Evolutionary conservation across 2,113 vertebrate species (phyloP).

Genomic region (Syngnathus floridae): DNA sequence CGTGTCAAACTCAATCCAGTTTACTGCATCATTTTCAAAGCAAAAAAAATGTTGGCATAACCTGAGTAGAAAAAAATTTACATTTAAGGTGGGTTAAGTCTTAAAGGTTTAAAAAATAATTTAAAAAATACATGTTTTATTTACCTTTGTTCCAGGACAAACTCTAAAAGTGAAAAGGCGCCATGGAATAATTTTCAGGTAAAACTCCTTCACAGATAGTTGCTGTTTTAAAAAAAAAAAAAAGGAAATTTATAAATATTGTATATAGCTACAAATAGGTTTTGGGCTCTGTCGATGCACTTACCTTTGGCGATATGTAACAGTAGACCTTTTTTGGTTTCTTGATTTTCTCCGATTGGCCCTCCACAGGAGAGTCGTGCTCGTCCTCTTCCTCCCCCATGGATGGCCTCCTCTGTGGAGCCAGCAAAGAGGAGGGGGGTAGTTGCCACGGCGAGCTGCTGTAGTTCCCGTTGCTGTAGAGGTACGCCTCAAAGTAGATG

Average conservation of each 20-base stretch:
- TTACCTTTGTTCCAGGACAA: conserved; percentile 97
- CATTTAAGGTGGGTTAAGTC: not conserved
- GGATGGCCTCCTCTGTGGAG: conserved; percentile 84
- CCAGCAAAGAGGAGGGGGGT: conserved; percentile 75
- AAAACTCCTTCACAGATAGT: conserved; percentile 99
- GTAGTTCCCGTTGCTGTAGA: conserved; percentile 86
- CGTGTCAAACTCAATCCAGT: not conserved
- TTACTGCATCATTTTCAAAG: too few species aligned
- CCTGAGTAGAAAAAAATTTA: not conserved
- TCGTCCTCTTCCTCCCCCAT: conserved; percentile 84
- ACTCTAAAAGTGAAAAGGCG: conserved; percentile 97
- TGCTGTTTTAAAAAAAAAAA: conserved; percentile 73
- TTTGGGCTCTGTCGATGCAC: not conserved
- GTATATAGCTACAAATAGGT: not conserved
- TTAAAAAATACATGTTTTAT: conserved; percentile 9
- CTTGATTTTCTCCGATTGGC: conserved; percentile 88
- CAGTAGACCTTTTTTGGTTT: conserved; percentile 99
- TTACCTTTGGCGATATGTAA: conserved; percentile 97
- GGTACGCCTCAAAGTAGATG: conserved; percentile 97
- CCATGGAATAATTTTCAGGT: conserved; percentile 98
- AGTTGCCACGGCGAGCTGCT: conserved; percentile 83
- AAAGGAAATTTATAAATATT: not conserved
- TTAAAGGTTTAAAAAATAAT: not conserved
- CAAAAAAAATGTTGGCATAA: not conserved
- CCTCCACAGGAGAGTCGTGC: conserved; percentile 84